Evolutionary conservation across 2,113 vertebrate species (phyloP).

Genomic region (Edolisoma coerulescens): DNA sequence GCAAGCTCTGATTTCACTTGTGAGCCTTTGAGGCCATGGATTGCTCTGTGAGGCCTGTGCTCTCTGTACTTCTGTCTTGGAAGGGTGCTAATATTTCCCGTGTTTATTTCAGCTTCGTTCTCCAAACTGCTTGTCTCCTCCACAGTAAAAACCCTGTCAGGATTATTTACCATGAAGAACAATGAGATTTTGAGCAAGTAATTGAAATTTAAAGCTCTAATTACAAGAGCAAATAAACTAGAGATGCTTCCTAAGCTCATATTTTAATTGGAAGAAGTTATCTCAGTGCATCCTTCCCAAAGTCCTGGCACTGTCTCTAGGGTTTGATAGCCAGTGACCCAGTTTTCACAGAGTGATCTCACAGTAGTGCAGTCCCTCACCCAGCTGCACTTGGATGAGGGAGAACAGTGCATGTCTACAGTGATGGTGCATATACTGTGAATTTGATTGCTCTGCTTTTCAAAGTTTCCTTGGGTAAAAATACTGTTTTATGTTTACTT

Average conservation of each 20-base stretch:
- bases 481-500: neutral
- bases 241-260: neutral
- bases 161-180: neutral
- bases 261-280: neutral
- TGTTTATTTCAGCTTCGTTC: neutral
- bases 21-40: neutral
- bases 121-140: neutral
- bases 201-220: constrained; percentile 7
- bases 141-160: neutral
- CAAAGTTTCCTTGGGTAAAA: neutral
- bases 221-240: neutral
- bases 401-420: neutral
- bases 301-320: neutral
- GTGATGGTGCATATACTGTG: neutral
- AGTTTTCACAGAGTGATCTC: neutral
- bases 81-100: neutral
- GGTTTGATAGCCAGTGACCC: neutral
- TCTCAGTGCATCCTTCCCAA: constrained; percentile 1
- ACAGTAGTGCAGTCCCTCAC: neutral
- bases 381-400: neutral
- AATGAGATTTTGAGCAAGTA: neutral
- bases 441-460: neutral
- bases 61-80: neutral
- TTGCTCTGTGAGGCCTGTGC: neutral
- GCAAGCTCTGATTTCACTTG: neutral